Evolutionary conservation across 2,888 invertebrate species (phyloP).

Genomic region (Melanostoma scalare): DNA sequence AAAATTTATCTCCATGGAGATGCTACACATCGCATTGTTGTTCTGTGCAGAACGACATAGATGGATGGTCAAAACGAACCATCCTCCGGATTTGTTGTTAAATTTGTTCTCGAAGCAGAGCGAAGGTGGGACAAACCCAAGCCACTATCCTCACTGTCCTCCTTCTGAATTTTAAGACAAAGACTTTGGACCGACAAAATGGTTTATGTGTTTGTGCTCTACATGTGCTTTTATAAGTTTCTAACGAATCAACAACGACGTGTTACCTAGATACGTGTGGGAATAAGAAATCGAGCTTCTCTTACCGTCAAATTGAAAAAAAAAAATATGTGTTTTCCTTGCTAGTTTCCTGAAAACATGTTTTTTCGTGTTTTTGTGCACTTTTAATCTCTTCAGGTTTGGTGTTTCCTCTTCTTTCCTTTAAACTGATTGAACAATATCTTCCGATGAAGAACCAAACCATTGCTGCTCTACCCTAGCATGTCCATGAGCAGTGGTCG

Average conservation of each 20-base stretch:
- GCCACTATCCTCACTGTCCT: not conserved
- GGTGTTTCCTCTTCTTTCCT: not conserved
- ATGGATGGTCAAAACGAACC: slow-evolving; percentile 50
- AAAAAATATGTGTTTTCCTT: slow-evolving; percentile 16
- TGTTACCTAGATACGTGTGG: slow-evolving; percentile 1
- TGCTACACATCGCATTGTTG: slow-evolving; percentile 31
- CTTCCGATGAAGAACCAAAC: too few species aligned
- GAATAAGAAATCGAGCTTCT: slow-evolving; percentile 31
- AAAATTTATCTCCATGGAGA: slow-evolving; percentile 49
- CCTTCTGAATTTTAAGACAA: not conserved
- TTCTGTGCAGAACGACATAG: slow-evolving; percentile 45
- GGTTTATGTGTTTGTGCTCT: slow-evolving; percentile 38
- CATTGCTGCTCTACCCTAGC: too few species aligned
- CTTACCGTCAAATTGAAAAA: slow-evolving; percentile 13
- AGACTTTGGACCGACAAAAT: slow-evolving; percentile 16
- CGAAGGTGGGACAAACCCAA: not conserved
- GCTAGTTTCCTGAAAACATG: slow-evolving; percentile 31
- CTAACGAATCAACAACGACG: slow-evolving; percentile 3
- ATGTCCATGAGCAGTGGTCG: too few species aligned
- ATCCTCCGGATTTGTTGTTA: slow-evolving; percentile 35
- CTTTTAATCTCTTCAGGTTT: slow-evolving; percentile 14
- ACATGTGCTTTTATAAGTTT: slow-evolving; percentile 21
- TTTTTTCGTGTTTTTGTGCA: slow-evolving; percentile 9
- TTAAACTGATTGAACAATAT: not conserved
- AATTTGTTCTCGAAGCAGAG: not conserved